These are phyloP conservation scores for Streptopelia turtur DNA, from an alignment of 2,797 vertebrate species.

Conservation along the genomic window DNA sequence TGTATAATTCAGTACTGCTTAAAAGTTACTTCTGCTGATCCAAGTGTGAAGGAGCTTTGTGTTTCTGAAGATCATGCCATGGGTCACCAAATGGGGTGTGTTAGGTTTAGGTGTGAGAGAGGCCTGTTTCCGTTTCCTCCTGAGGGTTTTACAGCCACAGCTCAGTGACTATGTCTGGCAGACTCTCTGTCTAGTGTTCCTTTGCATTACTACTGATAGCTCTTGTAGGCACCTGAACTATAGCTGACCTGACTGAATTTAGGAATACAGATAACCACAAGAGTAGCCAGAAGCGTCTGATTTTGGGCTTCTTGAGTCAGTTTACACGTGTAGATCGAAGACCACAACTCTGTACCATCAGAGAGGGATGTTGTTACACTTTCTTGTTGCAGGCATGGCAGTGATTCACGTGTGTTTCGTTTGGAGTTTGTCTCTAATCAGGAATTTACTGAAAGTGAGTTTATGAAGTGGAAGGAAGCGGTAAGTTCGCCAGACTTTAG, in stretches of 20 bases:
- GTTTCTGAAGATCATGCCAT: not conserved
- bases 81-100: not conserved
- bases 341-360: not conserved
- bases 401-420: conserved; percentile 93
- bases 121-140: not conserved
- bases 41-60: not conserved
- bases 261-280: not conserved
- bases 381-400: conserved; percentile 87
- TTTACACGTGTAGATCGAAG: not conserved
- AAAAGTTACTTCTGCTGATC: not conserved
- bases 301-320: not conserved
- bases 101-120: not conserved
- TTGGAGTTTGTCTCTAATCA: conserved; percentile 99
- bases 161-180: not conserved
- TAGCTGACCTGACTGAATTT: not conserved
- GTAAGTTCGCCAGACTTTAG: conserved; percentile 79
- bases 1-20: not conserved
- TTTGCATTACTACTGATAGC: not conserved
- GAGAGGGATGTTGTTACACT: not conserved
- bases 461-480: conserved; percentile 99
- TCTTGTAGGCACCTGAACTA: not conserved
- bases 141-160: not conserved
- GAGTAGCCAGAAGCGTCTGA: not conserved
- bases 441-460: conserved; percentile 97
- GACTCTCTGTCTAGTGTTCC: not conserved